A percentile compares a stretch with the other conserved stretches of the same genome.
phyloP scores from a whole-genome alignment of 2,113 vertebrate genomes.

The Daubentonia madagascariensis region DNA sequence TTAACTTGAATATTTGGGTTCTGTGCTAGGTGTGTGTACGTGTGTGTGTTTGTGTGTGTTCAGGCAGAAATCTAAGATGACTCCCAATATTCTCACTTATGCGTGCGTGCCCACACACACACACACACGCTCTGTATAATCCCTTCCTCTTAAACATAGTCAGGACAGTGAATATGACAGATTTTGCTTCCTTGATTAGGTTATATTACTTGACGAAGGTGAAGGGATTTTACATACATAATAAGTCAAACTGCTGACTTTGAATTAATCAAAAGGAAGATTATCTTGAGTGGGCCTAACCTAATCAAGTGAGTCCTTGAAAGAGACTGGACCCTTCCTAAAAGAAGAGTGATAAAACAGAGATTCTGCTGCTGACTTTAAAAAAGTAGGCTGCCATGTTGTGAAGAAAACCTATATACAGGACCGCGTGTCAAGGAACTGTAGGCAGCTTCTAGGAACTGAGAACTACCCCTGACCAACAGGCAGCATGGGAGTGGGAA shows the following conservation, averaged over 20 bases:
- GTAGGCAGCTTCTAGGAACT: not conserved
- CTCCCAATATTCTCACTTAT: not conserved
- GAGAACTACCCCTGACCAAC: not conserved
- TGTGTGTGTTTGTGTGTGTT: not conserved
- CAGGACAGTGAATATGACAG: not conserved
- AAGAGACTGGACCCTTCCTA: not conserved
- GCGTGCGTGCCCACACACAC: not conserved
- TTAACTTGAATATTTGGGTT: not conserved
- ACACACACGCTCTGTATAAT: not conserved
- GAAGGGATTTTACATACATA: not conserved
- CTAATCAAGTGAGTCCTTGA: not conserved
- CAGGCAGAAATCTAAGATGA: not conserved
- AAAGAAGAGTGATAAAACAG: not conserved
- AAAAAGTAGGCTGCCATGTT: not conserved
- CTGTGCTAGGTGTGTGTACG: not conserved
- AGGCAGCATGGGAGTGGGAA: not conserved
- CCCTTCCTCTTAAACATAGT: not conserved
- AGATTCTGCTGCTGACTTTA: not conserved
- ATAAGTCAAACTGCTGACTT: not conserved
- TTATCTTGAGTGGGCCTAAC: not conserved
- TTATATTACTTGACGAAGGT: not conserved
- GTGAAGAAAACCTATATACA: not conserved
- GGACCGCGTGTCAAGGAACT: not conserved
- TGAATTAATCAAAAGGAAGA: not conserved
- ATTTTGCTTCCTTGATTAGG: not conserved